phyloP scores from a whole-genome alignment of 2,113 vertebrate genomes.

The Heterotilapia buettikoferi region DNA sequence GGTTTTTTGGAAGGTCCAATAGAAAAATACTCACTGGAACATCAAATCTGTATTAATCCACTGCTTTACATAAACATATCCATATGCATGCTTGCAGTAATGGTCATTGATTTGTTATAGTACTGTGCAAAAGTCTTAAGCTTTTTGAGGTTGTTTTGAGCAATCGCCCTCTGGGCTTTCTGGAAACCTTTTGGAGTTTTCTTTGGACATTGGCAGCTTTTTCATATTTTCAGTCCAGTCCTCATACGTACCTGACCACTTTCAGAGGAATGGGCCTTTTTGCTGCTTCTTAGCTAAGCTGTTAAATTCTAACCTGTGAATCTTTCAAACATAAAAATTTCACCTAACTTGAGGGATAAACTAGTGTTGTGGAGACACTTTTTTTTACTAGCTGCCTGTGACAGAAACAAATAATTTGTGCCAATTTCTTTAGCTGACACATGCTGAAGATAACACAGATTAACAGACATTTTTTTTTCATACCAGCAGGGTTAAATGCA shows the following conservation, averaged over 20 bases:
- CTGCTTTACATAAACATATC: not conserved
- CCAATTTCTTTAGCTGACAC: not conserved
- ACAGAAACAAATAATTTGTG: not conserved
- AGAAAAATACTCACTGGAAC: not conserved
- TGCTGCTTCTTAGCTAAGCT: not conserved
- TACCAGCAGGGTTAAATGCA: not conserved
- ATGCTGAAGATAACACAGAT: not conserved
- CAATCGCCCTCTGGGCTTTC: accelerated
- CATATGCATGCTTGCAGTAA: not conserved
- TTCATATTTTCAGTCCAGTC: not conserved
- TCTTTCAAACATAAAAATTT: not conserved
- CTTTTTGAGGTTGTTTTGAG: accelerated
- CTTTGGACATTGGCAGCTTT: not conserved
- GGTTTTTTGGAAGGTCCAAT: not conserved
- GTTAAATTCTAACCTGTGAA: not conserved
- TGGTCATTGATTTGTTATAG: not conserved
- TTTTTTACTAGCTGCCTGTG: not conserved
- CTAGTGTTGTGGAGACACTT: not conserved
- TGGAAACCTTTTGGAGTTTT: not conserved
- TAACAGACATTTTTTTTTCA: not conserved
- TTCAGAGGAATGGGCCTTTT: not conserved
- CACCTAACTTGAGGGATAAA: not conserved
- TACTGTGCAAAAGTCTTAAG: not conserved
- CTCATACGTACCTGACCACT: not conserved
- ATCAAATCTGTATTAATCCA: not conserved